Conservation (phyloP, 2,797 vertebrate species). For the Clarias pachynema region DNA sequence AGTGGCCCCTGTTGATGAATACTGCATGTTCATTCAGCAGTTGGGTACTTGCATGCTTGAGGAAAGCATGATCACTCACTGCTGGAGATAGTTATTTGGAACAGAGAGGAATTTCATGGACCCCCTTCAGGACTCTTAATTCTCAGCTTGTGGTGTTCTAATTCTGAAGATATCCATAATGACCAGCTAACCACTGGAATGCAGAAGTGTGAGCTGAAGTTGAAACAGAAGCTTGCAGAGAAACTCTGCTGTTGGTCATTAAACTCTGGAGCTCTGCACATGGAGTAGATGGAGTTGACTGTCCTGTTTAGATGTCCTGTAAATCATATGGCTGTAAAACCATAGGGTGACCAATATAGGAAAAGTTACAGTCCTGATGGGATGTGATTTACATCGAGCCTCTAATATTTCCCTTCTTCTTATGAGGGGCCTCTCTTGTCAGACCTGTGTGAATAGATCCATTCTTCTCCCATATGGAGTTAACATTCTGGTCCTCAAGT, state of each 20-base stretch:
- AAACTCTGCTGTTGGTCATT: constrained; percentile 31
- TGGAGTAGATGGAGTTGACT: constrained; percentile 39
- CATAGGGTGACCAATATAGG: constrained; percentile 46
- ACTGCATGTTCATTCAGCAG: constrained; percentile 38
- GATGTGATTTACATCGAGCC: constrained; percentile 27
- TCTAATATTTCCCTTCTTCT: constrained; percentile 53
- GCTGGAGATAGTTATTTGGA: constrained; percentile 45
- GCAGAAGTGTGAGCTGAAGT: constrained; percentile 43
- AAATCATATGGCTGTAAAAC: constrained; percentile 67
- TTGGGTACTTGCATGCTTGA: constrained; percentile 18
- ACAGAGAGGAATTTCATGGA: constrained; percentile 59
- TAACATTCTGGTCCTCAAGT: constrained; percentile 2
- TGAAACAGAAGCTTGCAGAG: constrained; percentile 9
- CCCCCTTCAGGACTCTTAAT: constrained; percentile 28
- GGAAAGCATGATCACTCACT: constrained; percentile 42
- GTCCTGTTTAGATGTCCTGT: constrained; percentile 50
- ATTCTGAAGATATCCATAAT: constrained; percentile 16
- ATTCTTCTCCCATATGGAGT: constrained; percentile 34
- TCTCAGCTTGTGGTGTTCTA: constrained; percentile 1
- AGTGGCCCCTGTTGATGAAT: constrained; percentile 33
- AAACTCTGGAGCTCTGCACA: constrained; percentile 12
- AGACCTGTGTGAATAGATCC: constrained; percentile 33
- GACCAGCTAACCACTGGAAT: constrained; percentile 29
- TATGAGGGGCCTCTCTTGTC: constrained; percentile 46
- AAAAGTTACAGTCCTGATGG: constrained; percentile 48